These are phyloP conservation scores for Leucoraja erinaceus DNA, from an alignment of 2,113 vertebrate species.

Conservation along the genomic window DNA sequence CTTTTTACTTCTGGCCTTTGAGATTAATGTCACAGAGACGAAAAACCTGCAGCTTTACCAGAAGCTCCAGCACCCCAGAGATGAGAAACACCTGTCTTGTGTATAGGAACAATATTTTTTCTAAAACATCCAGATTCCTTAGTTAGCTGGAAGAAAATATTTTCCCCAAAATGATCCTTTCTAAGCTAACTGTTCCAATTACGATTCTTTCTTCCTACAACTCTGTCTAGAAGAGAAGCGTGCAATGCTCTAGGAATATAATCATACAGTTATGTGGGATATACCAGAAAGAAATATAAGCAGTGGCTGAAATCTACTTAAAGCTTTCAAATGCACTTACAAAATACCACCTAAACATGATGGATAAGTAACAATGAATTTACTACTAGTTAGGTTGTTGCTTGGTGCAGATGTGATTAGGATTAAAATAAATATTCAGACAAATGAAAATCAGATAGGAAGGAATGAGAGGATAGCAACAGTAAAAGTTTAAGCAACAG, in stretches of 20 bases:
- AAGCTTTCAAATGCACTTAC: neutral
- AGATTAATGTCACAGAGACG: neutral
- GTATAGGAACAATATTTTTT: neutral
- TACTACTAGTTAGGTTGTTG: neutral
- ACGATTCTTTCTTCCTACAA: neutral
- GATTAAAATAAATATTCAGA: neutral
- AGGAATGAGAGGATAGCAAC: neutral
- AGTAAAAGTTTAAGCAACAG: neutral
- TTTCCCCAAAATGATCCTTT: neutral
- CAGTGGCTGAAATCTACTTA: neutral
- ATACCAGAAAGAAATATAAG: neutral
- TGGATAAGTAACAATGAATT: neutral
- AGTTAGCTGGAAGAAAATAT: neutral
- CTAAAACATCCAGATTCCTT: neutral
- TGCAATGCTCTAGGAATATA: neutral
- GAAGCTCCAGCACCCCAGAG: neutral
- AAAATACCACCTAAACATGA: too few relatives aligned
- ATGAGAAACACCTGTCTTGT: neutral
- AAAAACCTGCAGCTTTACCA: neutral
- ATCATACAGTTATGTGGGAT: neutral
- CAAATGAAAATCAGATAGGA: neutral
- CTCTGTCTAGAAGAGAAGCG: neutral
- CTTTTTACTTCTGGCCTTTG: neutral
- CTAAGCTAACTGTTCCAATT: neutral
- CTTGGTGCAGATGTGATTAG: neutral